These are phyloP conservation scores for Tenrec ecaudatus DNA, from an alignment of 2,113 vertebrate species.

Conservation along the genomic window DNA sequence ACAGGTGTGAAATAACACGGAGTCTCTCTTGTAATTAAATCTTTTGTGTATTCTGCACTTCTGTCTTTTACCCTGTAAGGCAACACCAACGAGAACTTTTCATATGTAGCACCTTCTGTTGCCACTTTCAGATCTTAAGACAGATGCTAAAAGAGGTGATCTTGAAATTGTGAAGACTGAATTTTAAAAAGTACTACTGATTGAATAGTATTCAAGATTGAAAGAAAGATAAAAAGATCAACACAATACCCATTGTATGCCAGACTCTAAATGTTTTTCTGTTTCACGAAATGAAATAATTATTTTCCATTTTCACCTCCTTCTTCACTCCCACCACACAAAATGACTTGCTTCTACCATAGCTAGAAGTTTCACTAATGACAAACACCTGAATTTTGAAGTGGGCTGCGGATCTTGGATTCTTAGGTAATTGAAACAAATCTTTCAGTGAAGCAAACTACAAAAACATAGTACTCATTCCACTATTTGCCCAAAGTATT, in stretches of 20 bases:
- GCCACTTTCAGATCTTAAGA: slow-evolving; percentile 13
- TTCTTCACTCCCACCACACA: neutral
- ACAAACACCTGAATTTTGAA: neutral
- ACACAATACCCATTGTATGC: neutral
- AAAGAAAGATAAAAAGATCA: slow-evolving; percentile 53
- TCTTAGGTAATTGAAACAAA: neutral
- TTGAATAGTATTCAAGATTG: slow-evolving; percentile 28
- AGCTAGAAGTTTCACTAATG: neutral
- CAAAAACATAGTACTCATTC: slow-evolving; percentile 13
- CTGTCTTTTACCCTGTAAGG: slow-evolving; percentile 35
- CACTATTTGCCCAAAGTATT: neutral
- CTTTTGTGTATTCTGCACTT: slow-evolving; percentile 60
- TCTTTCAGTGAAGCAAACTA: neutral
- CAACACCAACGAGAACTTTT: neutral
- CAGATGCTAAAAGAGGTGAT: slow-evolving; percentile 24
- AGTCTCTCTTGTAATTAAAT: slow-evolving; percentile 58
- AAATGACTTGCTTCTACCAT: neutral
- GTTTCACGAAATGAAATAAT: neutral
- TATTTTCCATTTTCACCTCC: slow-evolving; percentile 46
- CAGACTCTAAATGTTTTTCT: slow-evolving; percentile 13
- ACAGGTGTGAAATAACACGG: slow-evolving; percentile 35
- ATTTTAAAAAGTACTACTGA: neutral
- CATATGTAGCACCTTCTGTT: neutral
- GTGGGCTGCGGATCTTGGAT: neutral
- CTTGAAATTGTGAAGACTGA: neutral